Evolutionary conservation across 64 coral and sea anemone species (phyloP).

Genomic region (Stylophora pistillata): DNA sequence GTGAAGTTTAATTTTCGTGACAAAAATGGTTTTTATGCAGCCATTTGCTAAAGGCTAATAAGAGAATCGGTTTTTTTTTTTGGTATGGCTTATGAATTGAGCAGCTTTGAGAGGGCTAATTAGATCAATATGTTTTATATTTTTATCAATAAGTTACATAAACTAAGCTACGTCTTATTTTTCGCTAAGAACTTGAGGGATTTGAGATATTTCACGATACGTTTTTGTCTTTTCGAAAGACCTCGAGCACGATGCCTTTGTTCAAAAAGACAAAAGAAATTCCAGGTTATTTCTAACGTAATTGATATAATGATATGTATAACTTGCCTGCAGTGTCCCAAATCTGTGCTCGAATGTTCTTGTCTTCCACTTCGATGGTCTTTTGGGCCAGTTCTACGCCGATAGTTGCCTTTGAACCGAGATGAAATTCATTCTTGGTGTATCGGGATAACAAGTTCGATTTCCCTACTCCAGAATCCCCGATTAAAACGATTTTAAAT

Average conservation of each 20-base stretch:
- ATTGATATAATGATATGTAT: not conserved
- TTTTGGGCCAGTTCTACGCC: slow-evolving; percentile 97
- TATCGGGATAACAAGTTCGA: slow-evolving; percentile 92
- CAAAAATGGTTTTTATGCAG: too few species aligned
- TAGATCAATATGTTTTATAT: too few species aligned
- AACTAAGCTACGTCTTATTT: too few species aligned
- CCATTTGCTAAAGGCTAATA: too few species aligned
- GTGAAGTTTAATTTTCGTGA: too few species aligned
- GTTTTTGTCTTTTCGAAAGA: too few species aligned
- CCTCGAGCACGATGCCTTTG: not conserved
- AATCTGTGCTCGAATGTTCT: slow-evolving; percentile 93
- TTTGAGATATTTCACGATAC: too few species aligned
- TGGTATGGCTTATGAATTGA: not conserved
- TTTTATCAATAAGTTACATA: too few species aligned
- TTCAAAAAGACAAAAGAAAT: not conserved
- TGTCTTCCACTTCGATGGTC: slow-evolving; percentile 83
- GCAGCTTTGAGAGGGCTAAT: too few species aligned
- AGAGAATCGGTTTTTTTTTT: not conserved
- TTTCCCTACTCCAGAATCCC: slow-evolving; percentile 96
- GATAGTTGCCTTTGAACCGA: slow-evolving; percentile 98
- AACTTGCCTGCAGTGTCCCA: slow-evolving; percentile 96
- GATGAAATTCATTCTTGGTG: slow-evolving; percentile 97
- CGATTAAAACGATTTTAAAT: slow-evolving; percentile 95
- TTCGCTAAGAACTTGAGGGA: too few species aligned
- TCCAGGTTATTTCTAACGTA: not conserved